A percentile compares a stretch with the other conserved stretches of the same genome.
phyloP scores from a whole-genome alignment of 2,113 vertebrate genomes.

The Hippoglossus stenolepis region DNA sequence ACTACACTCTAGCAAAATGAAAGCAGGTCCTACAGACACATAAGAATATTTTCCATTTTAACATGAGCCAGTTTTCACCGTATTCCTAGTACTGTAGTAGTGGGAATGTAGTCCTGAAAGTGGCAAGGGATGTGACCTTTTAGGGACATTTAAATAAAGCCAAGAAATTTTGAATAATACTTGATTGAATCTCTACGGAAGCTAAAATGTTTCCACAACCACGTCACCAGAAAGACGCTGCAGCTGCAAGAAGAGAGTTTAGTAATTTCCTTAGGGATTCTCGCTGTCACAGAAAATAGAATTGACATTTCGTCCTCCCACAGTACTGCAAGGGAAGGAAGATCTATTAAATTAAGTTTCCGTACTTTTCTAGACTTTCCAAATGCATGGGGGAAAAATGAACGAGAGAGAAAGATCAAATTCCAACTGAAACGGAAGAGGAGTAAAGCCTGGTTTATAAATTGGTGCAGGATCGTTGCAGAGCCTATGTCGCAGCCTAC shows the following conservation, averaged over 20 bases:
- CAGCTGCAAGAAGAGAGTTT: neutral
- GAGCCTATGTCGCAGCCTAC: neutral
- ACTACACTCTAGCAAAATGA: conserved; percentile 32
- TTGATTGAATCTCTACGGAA: neutral
- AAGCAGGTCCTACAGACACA: conserved; percentile 13
- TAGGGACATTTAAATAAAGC: neutral
- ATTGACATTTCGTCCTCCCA: neutral
- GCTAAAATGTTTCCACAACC: neutral
- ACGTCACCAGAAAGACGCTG: neutral
- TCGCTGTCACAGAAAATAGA: neutral
- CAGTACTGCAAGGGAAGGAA: neutral
- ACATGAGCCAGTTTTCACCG: neutral
- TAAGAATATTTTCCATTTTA: neutral
- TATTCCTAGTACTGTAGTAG: too few relatives aligned
- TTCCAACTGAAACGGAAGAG: neutral
- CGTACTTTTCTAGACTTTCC: neutral
- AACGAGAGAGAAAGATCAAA: neutral
- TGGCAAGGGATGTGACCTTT: too few relatives aligned
- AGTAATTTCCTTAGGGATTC: neutral
- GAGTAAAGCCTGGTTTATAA: neutral
- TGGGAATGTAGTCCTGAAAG: too few relatives aligned
- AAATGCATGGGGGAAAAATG: neutral
- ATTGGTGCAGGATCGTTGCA: neutral
- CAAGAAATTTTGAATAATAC: neutral
- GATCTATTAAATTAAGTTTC: neutral